Conservation (phyloP, 1,140 invertebrate species). For the Ylistrum balloti region DNA sequence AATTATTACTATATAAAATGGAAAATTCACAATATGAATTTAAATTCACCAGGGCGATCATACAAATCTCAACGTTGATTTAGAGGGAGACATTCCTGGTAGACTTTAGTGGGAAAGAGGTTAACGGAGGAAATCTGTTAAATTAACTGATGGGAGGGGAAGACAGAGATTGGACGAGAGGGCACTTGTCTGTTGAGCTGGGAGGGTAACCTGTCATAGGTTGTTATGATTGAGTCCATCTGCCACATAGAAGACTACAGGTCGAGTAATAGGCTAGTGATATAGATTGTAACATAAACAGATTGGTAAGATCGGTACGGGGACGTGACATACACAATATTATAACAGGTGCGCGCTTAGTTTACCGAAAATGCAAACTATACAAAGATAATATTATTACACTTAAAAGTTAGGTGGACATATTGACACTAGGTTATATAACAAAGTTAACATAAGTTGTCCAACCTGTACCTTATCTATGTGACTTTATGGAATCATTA, state of each 20-base stretch:
- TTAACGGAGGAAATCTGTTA: too few species aligned
- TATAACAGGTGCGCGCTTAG: constrained; percentile 5
- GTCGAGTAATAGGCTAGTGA: not conserved
- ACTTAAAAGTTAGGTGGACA: not conserved
- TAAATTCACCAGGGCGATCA: too few species aligned
- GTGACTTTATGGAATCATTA: not conserved
- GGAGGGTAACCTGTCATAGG: not conserved
- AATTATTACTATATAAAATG: too few species aligned
- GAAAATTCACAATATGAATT: too few species aligned
- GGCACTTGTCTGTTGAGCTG: not conserved
- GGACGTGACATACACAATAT: not conserved
- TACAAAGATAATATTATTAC: constrained; percentile 29
- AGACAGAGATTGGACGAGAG: not conserved
- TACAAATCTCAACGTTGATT: too few species aligned
- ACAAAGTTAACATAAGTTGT: not conserved
- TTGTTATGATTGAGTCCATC: not conserved
- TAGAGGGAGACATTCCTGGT: too few species aligned
- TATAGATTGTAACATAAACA: not conserved
- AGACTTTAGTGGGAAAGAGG: not conserved
- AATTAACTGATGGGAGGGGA: not conserved
- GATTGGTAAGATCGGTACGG: not conserved
- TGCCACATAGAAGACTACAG: not conserved
- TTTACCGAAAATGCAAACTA: not conserved
- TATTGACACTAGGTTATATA: not conserved
- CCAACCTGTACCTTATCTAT: not conserved